Conservation (phyloP, 2,888 invertebrate species). For the Agonopterix subpropinquella region DNA sequence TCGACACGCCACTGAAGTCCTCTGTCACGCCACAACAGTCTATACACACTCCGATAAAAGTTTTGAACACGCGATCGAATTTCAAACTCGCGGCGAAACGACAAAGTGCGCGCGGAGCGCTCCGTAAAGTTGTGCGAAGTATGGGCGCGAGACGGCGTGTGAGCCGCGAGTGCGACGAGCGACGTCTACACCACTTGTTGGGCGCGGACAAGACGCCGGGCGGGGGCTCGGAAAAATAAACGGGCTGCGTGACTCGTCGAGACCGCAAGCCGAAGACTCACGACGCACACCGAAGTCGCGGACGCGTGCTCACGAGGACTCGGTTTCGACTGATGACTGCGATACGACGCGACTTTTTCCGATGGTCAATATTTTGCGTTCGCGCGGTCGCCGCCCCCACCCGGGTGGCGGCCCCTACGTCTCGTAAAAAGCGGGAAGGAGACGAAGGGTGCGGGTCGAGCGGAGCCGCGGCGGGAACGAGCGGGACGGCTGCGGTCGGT, state of each 20-base stretch:
- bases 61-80: constrained; percentile 50
- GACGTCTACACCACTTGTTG: constrained; percentile 67
- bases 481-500: constrained; percentile 69
- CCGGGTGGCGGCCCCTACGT: constrained; percentile 70
- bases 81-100: constrained; percentile 36
- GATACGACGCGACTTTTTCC: constrained; percentile 77
- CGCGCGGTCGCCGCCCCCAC: constrained; percentile 73
- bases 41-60: constrained; percentile 48
- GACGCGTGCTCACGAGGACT: constrained; percentile 68
- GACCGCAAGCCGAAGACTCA: constrained; percentile 72
- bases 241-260: constrained; percentile 48
- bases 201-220: constrained; percentile 68
- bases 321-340: constrained; percentile 76
- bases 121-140: constrained; percentile 63
- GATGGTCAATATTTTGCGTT: constrained; percentile 78
- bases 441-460: constrained; percentile 69
- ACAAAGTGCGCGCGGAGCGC: constrained; percentile 53
- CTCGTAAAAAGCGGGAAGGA: constrained; percentile 77
- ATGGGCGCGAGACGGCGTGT: constrained; percentile 61
- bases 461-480: constrained; percentile 62
- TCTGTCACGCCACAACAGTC: constrained; percentile 44
- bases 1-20: constrained; percentile 62
- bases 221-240: constrained; percentile 64
- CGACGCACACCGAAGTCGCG: constrained; percentile 66
- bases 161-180: constrained; percentile 41